Percentiles rank a stretch among this genome's conserved stretches.
Evolutionary conservation across 1,140 invertebrate species (phyloP).

Genomic region (Pseudomyrmex sp.): DNA sequence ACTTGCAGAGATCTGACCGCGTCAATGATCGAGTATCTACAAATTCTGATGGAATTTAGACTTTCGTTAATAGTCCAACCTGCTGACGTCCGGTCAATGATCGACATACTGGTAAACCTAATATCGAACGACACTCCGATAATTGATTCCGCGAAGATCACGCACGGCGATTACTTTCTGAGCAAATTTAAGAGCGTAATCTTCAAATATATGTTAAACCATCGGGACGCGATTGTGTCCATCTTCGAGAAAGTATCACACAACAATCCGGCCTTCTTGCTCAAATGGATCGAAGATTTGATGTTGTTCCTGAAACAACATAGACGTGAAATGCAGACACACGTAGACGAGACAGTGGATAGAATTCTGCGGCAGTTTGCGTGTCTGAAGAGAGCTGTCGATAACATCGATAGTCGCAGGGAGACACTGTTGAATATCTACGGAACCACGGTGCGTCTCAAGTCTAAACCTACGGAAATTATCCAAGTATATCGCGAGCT

Average conservation of each 20-base stretch:
- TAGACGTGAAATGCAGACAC: conserved; percentile 49
- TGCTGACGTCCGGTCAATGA: conserved; percentile 43
- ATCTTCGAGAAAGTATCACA: conserved; percentile 67
- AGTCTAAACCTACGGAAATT: conserved; percentile 70
- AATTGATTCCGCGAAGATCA: conserved; percentile 55
- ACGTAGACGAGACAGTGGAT: conserved; percentile 64
- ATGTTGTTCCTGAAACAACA: conserved; percentile 69
- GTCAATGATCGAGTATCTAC: conserved; percentile 69
- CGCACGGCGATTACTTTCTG: conserved; percentile 80
- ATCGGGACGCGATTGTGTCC: conserved; percentile 69
- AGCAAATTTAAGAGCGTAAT: conserved; percentile 76
- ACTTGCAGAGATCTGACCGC: conserved; percentile 53
- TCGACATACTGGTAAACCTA: conserved; percentile 60
- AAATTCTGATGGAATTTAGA: conserved; percentile 72
- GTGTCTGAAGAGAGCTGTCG: conserved; percentile 54
- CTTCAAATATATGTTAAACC: conserved; percentile 72
- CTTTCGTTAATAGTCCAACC: conserved; percentile 67
- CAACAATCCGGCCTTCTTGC: conserved; percentile 60
- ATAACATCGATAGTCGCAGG: conserved; percentile 66
- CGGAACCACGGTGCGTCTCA: conserved; percentile 71
- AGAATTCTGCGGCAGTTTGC: conserved; percentile 72
- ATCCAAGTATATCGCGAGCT: conserved; percentile 53
- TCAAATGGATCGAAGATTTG: conserved; percentile 77
- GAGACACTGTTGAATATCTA: conserved; percentile 79
- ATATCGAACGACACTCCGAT: conserved; percentile 53